phyloP scores from a whole-genome alignment of 2,888 invertebrate genomes.

The Ditula angustiorana region DNA sequence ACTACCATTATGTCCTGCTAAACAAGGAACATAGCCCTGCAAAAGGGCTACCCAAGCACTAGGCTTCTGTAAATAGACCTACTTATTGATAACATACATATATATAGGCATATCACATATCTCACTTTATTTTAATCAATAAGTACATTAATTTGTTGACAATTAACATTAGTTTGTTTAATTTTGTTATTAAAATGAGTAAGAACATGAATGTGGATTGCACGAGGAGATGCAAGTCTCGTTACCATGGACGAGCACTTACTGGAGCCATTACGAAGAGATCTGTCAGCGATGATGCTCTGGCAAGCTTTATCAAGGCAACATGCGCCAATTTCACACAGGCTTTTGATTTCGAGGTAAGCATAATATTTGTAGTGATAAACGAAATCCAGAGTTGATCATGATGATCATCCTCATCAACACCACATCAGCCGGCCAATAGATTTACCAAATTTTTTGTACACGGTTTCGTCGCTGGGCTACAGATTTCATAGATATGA shows the following conservation, averaged over 20 bases:
- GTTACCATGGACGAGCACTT: slow-evolving; percentile 85
- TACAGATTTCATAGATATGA: too few species aligned
- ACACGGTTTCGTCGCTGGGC: too few species aligned
- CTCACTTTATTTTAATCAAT: neutral
- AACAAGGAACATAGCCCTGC: slow-evolving; percentile 61
- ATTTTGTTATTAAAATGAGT: slow-evolving; percentile 65
- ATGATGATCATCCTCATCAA: too few species aligned
- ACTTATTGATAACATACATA: too few species aligned
- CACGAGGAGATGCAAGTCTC: slow-evolving; percentile 85
- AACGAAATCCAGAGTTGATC: too few species aligned
- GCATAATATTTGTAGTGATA: too few species aligned
- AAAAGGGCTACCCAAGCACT: slow-evolving; percentile 62
- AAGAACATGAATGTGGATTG: slow-evolving; percentile 82
- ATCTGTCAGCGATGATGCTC: slow-evolving; percentile 83
- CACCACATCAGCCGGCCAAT: too few species aligned
- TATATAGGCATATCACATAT: neutral
- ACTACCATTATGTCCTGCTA: slow-evolving; percentile 69
- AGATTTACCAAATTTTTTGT: too few species aligned
- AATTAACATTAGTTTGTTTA: neutral
- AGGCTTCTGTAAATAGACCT: slow-evolving; percentile 57
- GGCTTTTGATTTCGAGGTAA: slow-evolving; percentile 86
- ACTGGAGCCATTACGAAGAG: slow-evolving; percentile 88
- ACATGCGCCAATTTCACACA: slow-evolving; percentile 87
- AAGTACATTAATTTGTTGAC: neutral
- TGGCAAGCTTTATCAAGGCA: slow-evolving; percentile 85